Conservation (phyloP, 2,113 vertebrate species). For the Ondatra zibethicus region DNA sequence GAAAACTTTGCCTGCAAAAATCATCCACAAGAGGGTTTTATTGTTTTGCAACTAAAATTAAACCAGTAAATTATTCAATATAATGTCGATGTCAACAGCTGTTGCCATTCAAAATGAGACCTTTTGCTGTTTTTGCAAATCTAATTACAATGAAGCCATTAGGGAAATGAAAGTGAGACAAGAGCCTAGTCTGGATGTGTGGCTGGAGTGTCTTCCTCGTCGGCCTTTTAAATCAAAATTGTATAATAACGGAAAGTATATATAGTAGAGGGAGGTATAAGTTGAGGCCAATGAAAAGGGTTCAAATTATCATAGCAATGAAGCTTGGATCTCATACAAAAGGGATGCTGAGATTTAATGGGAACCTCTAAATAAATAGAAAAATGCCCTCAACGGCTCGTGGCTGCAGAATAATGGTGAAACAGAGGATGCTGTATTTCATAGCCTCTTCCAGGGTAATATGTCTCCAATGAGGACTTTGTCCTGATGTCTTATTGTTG, state of each 20-base stretch:
- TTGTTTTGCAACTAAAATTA: conserved; percentile 89
- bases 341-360: not conserved
- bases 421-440: not conserved
- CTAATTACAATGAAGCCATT: conserved; percentile 88
- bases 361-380: not conserved
- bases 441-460: not conserved
- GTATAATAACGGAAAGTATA: conserved; percentile 62
- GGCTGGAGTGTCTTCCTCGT: conserved; percentile 75
- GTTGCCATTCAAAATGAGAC: conserved; percentile 90
- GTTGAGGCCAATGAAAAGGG: conserved; percentile 1
- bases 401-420: not conserved
- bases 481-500: not conserved
- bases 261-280: not conserved
- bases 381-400: not conserved
- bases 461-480: not conserved
- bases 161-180: conserved; percentile 86
- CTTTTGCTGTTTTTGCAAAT: conserved; percentile 90
- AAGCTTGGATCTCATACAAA: conserved; percentile 22
- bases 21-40: conserved; percentile 81
- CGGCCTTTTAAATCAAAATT: conserved; percentile 78
- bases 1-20: conserved; percentile 73
- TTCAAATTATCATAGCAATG: conserved; percentile 26
- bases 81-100: conserved; percentile 90
- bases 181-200: conserved; percentile 72
- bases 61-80: conserved; percentile 90